Evolutionary conservation across 2,797 vertebrate species (phyloP), one percentile per base, ranked within the genome.

Genomic region (Eulemur rubriventer): DNA sequence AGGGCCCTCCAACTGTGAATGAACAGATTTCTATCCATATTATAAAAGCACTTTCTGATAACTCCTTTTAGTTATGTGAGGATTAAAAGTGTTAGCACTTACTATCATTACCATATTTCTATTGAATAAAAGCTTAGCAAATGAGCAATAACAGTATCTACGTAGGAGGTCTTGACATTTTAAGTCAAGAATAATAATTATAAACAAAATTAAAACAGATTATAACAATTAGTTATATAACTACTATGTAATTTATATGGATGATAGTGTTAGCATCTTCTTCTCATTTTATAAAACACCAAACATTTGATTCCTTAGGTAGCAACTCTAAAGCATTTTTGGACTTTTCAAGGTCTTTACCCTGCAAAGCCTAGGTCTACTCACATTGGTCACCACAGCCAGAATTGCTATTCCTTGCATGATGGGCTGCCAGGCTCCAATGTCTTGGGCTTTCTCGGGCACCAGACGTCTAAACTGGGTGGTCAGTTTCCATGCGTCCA

Each of bases 361-460:
- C 33, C 96, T 57, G 14, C 1, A 30, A 83, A 28, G 24, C 85
- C 85, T 76, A 10, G 33, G 72, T 0, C 2, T 97, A 98, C 99
- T 98, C 98, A 99, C 99, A 2, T 99, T 99, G 95, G 99, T 99
- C 84, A 99, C 99, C 85, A 99, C 99, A 0, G 99, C 99, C 97
- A 99, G 94, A 81, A 99, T 99, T 52, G 99, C 99, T 63, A 99
- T 97, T 95, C 99, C 99, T 97, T 99, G 99, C 96, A 99, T 99
- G 98, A 99, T 99, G 93, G 99, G 99, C 85, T 99, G 99, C 99
- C 99, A 99, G 9, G 99, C 99, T 0, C 99, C 99, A 0, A 99
- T 99, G 75, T 99, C 99, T 63, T 99, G 99, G 18, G 99, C 99
- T 97, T 99, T 99, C 95, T 99, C 99, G 0, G 99, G 99, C 92